Base-by-base conservation (phyloP, 2,888 invertebrate genomes). In the Drosophila anceps region DNA sequence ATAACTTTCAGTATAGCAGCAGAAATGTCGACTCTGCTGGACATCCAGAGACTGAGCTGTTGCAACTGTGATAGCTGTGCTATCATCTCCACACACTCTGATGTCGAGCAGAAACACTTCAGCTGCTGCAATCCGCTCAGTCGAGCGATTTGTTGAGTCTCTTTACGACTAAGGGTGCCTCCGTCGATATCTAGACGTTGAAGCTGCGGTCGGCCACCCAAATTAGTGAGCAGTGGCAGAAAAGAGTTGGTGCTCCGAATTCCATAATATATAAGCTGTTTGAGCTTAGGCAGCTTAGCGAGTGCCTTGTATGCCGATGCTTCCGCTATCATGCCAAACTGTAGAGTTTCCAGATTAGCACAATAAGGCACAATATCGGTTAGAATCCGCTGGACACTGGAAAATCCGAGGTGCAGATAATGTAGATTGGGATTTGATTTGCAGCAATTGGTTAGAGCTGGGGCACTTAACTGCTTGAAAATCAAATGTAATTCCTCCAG, bases 11-110 rank as follows among this genome's bases (percentile, higher is more conserved):
- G 54, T 1, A 84, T 48, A 7, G 69, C 71, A 13, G 58, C 54
- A 2, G 84, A 71, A 4, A 89, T 55, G 39, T 89, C 90, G 6
- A 39, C 20, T 31, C 68, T 20, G 15, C 66, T 73, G 51, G 74
- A 62, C 82, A 87, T 84, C 88, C 88, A 89, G 13, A 89, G 18
- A 15, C 57, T 64, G 3, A 89, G 74, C 54, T 68, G 50, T 29
- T 70, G 67, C 12, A 89, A 64, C 18, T 73, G 57, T 0, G n/a
- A 13, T 0, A 84, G 68, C 15, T 55, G 44, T 1, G 70, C 51
- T 33, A 84, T 31, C 65, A 66, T 55, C 53, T 62, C 69, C 57
- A 89, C 72, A 18, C 70, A 61, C 8, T 84, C 80, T 2, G 61
- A 33, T n/a, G 68, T 64, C 27, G 62, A 58, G 50, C 60, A 82